Base-by-base conservation (phyloP, 2,113 vertebrate genomes). In the Brachirus orientalis region DNA sequence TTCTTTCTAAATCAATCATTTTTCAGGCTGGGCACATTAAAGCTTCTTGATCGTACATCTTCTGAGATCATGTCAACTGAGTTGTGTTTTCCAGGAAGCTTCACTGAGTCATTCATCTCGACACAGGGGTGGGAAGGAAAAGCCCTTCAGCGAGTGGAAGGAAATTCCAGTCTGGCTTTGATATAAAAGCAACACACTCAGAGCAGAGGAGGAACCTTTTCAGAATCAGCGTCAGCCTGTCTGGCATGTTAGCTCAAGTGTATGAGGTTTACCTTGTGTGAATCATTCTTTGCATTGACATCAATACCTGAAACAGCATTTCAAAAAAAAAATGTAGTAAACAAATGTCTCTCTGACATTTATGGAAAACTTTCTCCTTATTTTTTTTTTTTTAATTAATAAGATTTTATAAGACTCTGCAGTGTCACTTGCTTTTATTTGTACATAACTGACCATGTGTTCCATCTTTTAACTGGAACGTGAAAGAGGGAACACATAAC, bases 81-180 rank as follows among this genome's bases (percentile, higher is more conserved):
- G 53, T 20, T 41, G 14, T 16, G 16, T 52, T 57, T 33, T 5
- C 12, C 16, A 12, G 22, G 0, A 37, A 37, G 55, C 43, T 48
- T 62, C 11, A 12, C 7, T 10, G 11, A 18, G 4, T 41, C 20
- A 33, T 18, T 28, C 28, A 28, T 28, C 19, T 2, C 52, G 13
- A 35, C 12, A 6, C 6, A 19, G 3, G 7, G 10, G 41, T n/a
- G 53, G 67, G 66, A 72, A 75, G 79, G 79, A 59, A n/a, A 79
- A 41, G 72, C 56, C 33, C 18, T 60, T 16, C 35, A 7, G 1
- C 56, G 44, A 50, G 22, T 22, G 10, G 18, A 0, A 57, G 77
- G 78, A 87, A 82, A 82, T 85, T 85, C 77, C 82, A 79, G 6
- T 37, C 20, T 1, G 20, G 53, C 59, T 66, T 75, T 37, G 28